phyloP scores from a whole-genome alignment of 2,797 vertebrate species.

The Phoebastria nigripes region DNA sequence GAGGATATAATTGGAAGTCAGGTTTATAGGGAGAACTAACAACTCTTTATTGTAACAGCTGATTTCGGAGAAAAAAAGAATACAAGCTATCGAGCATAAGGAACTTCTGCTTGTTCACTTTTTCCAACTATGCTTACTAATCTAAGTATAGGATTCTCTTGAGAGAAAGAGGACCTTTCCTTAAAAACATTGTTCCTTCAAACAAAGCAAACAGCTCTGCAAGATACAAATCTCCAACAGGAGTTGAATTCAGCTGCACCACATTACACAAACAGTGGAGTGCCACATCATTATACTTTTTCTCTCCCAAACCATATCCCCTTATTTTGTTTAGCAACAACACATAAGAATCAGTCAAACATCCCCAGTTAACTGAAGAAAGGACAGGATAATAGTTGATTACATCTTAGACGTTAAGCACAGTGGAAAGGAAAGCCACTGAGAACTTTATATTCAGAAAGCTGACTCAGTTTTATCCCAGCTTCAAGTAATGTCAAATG shows the following conservation, averaged over 20 bases:
- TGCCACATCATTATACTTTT: neutral
- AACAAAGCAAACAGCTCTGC: neutral
- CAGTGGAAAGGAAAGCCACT: neutral
- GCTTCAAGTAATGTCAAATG: neutral
- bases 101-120: neutral
- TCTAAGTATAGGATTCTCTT: neutral
- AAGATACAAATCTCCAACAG: neutral
- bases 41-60: neutral
- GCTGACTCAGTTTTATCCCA: neutral
- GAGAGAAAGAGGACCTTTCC: neutral
- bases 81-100: neutral
- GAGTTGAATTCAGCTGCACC: neutral
- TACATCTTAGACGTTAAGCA: neutral
- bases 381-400: neutral
- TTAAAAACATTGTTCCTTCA: neutral
- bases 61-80: neutral
- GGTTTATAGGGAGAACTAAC: neutral
- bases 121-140: neutral
- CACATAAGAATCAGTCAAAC: neutral
- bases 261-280: neutral
- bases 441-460: neutral
- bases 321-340: neutral
- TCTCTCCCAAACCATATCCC: neutral
- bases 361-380: neutral
- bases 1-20: neutral